Evolutionary conservation across 2,113 vertebrate genomes (phyloP).

Genomic region (Gallinago jamesoni): DNA sequence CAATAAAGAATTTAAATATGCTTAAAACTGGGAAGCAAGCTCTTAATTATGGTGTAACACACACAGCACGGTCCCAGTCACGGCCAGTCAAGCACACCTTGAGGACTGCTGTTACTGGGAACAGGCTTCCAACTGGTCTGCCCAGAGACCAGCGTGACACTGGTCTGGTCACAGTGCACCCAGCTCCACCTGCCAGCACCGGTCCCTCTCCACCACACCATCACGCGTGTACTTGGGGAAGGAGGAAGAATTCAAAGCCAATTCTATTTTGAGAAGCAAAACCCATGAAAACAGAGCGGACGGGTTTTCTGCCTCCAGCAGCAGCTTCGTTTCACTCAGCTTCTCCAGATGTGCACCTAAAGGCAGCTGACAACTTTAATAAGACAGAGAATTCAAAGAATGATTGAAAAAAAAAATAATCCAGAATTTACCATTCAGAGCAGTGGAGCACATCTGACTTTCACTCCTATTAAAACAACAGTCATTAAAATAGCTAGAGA

Average conservation of each 20-base stretch:
- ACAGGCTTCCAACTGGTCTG: not conserved
- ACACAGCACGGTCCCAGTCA: not conserved
- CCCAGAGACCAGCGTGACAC: not conserved
- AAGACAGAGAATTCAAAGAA: not conserved
- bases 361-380: not conserved
- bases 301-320: not conserved
- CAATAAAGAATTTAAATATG: not conserved
- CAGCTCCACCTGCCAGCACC: not conserved
- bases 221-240: fast-evolving
- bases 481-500: not conserved
- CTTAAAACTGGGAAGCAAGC: not conserved
- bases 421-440: not conserved
- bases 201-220: not conserved
- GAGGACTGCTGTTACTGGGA: not conserved
- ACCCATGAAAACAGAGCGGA: not conserved
- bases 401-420: not conserved
- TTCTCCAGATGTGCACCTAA: not conserved
- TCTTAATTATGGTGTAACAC: not conserved
- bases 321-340: not conserved
- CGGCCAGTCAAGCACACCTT: fast-evolving
- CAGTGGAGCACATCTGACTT: not conserved
- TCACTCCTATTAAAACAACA: not conserved
- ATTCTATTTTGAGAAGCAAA: not conserved
- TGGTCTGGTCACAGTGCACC: not conserved
- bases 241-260: not conserved